Evolutionary conservation across 2,888 invertebrate species (phyloP).

Genomic region (Clunio marinus): DNA sequence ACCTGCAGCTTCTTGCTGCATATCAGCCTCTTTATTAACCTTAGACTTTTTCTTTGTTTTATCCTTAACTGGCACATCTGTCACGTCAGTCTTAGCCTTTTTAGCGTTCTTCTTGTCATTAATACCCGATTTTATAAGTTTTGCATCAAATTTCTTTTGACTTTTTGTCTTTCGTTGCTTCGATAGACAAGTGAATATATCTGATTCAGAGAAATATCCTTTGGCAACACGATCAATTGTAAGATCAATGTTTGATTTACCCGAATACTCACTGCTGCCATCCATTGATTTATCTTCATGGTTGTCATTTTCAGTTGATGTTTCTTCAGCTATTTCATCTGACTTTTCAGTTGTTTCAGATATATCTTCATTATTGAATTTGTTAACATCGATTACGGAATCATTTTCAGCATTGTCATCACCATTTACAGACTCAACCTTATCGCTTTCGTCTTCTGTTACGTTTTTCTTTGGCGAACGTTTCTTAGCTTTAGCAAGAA

Average conservation of each 20-base stretch:
- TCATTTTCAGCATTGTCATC: background rate
- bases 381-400: too few species aligned
- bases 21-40: conserved; percentile 40
- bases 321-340: background rate
- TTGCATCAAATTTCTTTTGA: conserved; percentile 47
- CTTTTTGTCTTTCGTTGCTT: conserved; percentile 46
- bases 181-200: conserved; percentile 42
- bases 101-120: conserved; percentile 48
- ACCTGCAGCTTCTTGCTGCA: conserved; percentile 45
- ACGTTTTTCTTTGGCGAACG: conserved; percentile 1
- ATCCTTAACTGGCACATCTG: conserved; percentile 51
- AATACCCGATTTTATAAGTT: conserved; percentile 43
- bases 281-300: conserved; percentile 34
- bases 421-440: background rate
- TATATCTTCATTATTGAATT: too few species aligned
- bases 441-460: background rate
- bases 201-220: conserved; percentile 51
- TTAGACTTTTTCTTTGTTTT: conserved; percentile 42
- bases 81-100: conserved; percentile 45
- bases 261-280: conserved; percentile 35
- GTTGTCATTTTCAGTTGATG: background rate
- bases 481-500: conserved; percentile 26
- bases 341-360: background rate
- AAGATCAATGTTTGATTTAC: conserved; percentile 42
- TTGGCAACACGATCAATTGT: conserved; percentile 46